Evolutionary conservation across 2,888 invertebrate species (phyloP).

Genomic region (Stenolophus ochropezus): DNA sequence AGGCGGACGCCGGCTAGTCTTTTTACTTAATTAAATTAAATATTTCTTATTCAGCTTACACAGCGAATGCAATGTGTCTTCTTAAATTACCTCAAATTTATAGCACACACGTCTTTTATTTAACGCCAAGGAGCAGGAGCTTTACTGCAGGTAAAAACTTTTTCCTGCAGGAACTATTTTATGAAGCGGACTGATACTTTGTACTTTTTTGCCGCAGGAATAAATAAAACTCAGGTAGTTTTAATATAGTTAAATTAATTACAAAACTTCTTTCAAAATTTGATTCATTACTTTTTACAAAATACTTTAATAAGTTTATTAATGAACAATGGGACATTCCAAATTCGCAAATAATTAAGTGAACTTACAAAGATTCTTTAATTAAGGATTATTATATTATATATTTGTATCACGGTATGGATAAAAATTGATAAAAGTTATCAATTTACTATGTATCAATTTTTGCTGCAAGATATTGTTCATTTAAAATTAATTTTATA

Average conservation of each 20-base stretch:
- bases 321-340: no score
- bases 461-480: no score
- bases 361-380: no score
- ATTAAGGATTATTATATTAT: no score
- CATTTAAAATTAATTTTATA: no score
- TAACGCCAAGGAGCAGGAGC: neutral
- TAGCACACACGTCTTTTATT: conserved; percentile 54
- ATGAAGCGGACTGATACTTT: conserved; percentile 38
- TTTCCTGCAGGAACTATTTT: conserved; percentile 27
- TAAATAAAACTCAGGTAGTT: conserved; percentile 16
- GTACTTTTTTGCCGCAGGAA: conserved; percentile 1
- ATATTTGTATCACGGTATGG: no score
- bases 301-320: no score
- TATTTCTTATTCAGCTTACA: conserved; percentile 60
- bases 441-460: no score
- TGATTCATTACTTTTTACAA: neutral
- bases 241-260: conserved; percentile 38
- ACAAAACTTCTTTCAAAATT: neutral
- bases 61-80: conserved; percentile 52
- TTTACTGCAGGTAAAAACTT: conserved; percentile 40
- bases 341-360: no score
- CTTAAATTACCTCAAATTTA: conserved; percentile 58
- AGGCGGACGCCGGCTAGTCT: conserved; percentile 32
- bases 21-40: conserved; percentile 63
- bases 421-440: no score